Percentiles rank a stretch among this genome's conserved stretches.
Evolutionary conservation across 1,140 invertebrate species (phyloP).

Genomic region (Aphelenchoides avenae): DNA sequence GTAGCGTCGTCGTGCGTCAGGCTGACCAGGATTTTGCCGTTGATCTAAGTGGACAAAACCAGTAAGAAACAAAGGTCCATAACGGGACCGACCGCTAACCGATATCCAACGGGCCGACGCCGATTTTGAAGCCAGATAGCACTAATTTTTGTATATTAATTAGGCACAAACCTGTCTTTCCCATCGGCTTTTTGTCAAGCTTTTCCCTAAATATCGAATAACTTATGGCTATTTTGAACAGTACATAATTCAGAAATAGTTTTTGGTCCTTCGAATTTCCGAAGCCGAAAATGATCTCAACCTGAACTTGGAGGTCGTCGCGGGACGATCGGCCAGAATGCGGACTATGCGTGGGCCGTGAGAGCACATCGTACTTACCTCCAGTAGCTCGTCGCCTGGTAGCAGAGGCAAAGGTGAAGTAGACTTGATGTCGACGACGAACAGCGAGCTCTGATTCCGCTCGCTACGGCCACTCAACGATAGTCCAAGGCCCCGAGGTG

Average conservation of each 20-base stretch:
- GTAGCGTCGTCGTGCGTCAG: slow-evolving; percentile 51
- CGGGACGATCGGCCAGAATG: too few relatives aligned
- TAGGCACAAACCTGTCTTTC: too few relatives aligned
- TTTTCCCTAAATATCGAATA: slow-evolving; percentile 5
- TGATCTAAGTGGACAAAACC: too few relatives aligned
- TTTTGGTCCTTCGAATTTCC: neutral
- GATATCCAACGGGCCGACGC: too few relatives aligned
- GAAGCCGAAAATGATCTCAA: neutral
- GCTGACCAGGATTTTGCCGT: slow-evolving; percentile 53
- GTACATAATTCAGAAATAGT: neutral
- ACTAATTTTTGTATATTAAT: too few relatives aligned
- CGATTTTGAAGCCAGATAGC: too few relatives aligned
- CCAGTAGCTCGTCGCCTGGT: slow-evolving; percentile 89
- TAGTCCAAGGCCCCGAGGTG: slow-evolving; percentile 72
- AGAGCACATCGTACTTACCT: slow-evolving; percentile 66
- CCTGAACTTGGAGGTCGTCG: too few relatives aligned
- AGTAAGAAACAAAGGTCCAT: too few relatives aligned
- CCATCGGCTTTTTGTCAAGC: neutral
- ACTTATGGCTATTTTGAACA: neutral
- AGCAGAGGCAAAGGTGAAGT: slow-evolving; percentile 76
- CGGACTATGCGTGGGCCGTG: neutral
- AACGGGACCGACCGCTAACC: too few relatives aligned
- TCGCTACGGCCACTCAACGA: slow-evolving; percentile 72
- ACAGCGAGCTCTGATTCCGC: slow-evolving; percentile 63
- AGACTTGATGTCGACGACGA: slow-evolving; percentile 87